Conservation (phyloP, 1,140 invertebrate species). For the Acarapis woodi region DNA sequence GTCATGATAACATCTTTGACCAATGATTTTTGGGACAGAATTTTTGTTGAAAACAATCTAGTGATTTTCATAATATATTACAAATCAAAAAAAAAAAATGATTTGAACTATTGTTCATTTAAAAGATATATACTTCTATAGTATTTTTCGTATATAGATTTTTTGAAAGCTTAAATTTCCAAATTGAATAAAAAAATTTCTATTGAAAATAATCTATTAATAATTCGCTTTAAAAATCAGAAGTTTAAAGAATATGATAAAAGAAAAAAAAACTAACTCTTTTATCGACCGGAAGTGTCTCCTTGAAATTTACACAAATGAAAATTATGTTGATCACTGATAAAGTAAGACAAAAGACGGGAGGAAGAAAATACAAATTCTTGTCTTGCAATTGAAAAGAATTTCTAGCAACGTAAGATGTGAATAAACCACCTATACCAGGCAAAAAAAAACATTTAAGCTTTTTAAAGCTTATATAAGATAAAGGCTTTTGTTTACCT, state of each 20-base stretch:
- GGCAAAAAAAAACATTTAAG: slow-evolving; percentile 41
- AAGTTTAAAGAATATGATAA: too few species aligned
- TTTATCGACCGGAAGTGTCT: too few species aligned
- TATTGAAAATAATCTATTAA: too few species aligned
- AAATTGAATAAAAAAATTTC: too few species aligned
- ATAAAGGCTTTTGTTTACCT: slow-evolving; percentile 74
- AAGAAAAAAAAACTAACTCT: too few species aligned
- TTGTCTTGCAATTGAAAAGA: slow-evolving; percentile 27
- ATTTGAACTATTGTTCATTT: not conserved
- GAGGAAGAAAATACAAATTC: not conserved
- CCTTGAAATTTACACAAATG: too few species aligned
- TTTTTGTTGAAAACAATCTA: too few species aligned
- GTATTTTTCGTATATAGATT: slow-evolving; percentile 30
- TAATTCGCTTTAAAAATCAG: too few species aligned
- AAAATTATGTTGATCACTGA: slow-evolving; percentile 8
- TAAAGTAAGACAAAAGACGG: slow-evolving; percentile 6
- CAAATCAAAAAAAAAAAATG: not conserved
- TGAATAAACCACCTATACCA: too few species aligned
- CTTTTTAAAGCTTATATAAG: slow-evolving; percentile 34
- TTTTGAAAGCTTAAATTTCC: slow-evolving; percentile 4
- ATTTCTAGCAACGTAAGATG: too few species aligned
- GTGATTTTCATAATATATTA: too few species aligned
- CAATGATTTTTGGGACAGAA: not conserved
- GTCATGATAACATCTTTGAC: not conserved
- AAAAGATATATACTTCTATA: slow-evolving; percentile 16